Base-by-base conservation (phyloP, 35 echinoderm and acorn worm species). In the Chiridota heheva region DNA sequence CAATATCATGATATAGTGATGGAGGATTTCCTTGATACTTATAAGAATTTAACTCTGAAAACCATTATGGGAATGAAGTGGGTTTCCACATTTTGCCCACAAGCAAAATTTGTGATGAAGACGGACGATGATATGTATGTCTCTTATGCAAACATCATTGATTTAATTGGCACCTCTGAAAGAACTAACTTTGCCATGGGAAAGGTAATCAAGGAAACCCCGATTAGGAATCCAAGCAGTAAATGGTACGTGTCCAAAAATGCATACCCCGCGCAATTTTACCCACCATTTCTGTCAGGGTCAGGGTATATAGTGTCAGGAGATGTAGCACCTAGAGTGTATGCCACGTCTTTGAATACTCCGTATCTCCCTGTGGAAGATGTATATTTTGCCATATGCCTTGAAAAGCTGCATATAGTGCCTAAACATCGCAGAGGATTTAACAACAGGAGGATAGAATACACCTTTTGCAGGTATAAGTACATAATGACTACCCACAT, bases 21-120 rank as follows among this genome's bases (percentile, higher is more conserved):
- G 55, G 92, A 96, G 34, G 72, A 90, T 16, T 96, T 96, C 59
- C 36, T 70, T 15, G 92, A 96, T 51, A 75, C 69, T 38, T 96
- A 96, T 72, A 39, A 69, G 7, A 96, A 96, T 68, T 66, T 96
- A 17, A 96, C 92, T 7, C n/a, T 90, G 15, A 96, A 96, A 60
- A 90, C 92, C 2, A 79, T 96, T 3, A 90, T 90, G 92, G 87
- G 92, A 15, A 32, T 96, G 2, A 96, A 96, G 56, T 96, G 92
- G 92, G 86, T 72, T 1, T 86, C 74, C 42, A 57, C 60, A 36
- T 82, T 82, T 61, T 96, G 92, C 58, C 79, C 72, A 13, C 63
- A 62, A 2, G 77, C 83, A 13, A 86, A 83, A 42, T 96, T 86
- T 67, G 87, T 96, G 4, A 90, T 96, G 83, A 96, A 96, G 37